Conservation (phyloP, 1,140 invertebrate genomes). For the Asbolus verrucosus region DNA sequence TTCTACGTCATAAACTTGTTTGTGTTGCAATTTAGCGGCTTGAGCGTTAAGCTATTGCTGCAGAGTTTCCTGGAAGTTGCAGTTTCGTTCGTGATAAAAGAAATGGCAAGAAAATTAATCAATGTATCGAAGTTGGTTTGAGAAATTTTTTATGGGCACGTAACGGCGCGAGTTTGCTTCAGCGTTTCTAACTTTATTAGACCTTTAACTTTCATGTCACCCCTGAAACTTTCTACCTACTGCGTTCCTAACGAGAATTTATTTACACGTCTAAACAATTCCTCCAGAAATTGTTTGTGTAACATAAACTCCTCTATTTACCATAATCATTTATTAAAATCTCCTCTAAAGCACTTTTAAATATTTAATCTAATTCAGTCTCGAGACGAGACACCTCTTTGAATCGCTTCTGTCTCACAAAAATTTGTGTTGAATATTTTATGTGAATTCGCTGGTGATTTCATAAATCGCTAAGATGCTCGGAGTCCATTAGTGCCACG, state of each 20-base stretch:
- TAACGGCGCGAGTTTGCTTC: constrained; percentile 14
- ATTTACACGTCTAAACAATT: constrained; percentile 11
- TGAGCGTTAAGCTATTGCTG: no score
- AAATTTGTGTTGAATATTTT: constrained; percentile 20
- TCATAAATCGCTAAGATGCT: constrained; percentile 33
- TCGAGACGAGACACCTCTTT: constrained; percentile 5
- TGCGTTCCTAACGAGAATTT: constrained; percentile 15
- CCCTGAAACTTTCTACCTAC: constrained; percentile 11
- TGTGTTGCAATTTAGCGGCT: no score
- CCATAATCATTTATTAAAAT: constrained; percentile 24
- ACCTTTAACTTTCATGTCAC: constrained; percentile 30
- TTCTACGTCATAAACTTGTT: no score
- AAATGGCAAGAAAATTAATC: constrained; percentile 10
- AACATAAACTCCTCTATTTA: constrained; percentile 8
- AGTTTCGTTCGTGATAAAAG: not conserved
- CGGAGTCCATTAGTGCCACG: constrained; percentile 26
- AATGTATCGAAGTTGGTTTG: constrained; percentile 26
- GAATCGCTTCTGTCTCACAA: constrained; percentile 25
- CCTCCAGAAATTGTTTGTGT: constrained; percentile 1
- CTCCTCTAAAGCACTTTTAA: constrained; percentile 14
- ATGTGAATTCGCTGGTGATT: constrained; percentile 18
- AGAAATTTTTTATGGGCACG: constrained; percentile 21
- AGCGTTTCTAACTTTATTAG: constrained; percentile 12
- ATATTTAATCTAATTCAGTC: constrained; percentile 25
- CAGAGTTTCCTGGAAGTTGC: no score